Evolutionary conservation across 1,140 invertebrate genomes (phyloP).

Genomic region (Hyposmocoma kahamanoa): DNA sequence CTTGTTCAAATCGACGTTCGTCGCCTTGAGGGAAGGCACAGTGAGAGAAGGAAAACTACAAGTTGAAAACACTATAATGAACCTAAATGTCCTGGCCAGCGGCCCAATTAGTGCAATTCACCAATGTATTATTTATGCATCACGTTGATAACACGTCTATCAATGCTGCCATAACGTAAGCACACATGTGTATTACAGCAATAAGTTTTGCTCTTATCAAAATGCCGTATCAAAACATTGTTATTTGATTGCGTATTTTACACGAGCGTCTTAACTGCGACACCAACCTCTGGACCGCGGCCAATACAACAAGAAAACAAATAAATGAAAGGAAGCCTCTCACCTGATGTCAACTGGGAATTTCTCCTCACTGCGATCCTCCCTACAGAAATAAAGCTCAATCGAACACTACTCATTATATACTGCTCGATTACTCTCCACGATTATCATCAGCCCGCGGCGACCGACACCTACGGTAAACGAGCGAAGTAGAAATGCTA

Average conservation of each 20-base stretch:
- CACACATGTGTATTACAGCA: too few relatives aligned
- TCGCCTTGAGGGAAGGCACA: not conserved
- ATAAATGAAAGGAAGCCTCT: constrained; percentile 19
- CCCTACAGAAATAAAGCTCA: constrained; percentile 60
- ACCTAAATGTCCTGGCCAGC: not conserved
- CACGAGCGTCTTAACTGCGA: constrained; percentile 32
- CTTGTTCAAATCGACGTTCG: not conserved
- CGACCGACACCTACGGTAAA: constrained; percentile 36
- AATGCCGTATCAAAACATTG: constrained; percentile 24
- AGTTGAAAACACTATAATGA: not conserved
- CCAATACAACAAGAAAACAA: constrained; percentile 45
- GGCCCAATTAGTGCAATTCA: not conserved
- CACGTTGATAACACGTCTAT: constrained; percentile 19
- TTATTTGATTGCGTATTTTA: too few relatives aligned
- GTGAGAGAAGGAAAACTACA: not conserved
- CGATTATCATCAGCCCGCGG: constrained; percentile 49
- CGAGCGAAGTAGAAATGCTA: constrained; percentile 52
- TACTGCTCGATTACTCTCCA: constrained; percentile 24
- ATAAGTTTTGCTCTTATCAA: too few relatives aligned
- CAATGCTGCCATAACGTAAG: too few relatives aligned
- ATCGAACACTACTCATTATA: constrained; percentile 64
- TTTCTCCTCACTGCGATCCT: constrained; percentile 61
- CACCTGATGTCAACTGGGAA: constrained; percentile 59
- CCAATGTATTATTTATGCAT: not conserved
- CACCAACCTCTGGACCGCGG: constrained; percentile 36